Conservation (phyloP, 2,113 vertebrate species). For the Epinephelus cyanopodus region DNA sequence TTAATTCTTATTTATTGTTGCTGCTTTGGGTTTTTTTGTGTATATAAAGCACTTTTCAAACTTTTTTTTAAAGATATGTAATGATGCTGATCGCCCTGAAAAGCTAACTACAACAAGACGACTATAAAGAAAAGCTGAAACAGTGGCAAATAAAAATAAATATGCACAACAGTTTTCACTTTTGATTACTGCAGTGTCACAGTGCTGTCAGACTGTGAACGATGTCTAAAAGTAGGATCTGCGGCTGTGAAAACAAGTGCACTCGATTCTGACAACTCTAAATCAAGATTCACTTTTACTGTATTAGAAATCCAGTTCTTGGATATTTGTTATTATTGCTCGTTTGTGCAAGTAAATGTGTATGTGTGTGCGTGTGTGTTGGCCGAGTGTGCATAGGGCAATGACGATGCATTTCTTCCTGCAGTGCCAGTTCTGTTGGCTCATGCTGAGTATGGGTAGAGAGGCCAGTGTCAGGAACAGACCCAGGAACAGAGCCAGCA, state of each 20-base stretch:
- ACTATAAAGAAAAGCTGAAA: not conserved
- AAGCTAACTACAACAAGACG: not conserved
- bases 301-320: not conserved
- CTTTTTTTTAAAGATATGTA: no score
- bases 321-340: not conserved
- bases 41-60: no score
- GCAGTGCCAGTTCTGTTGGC: slow-evolving; percentile 24
- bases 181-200: not conserved
- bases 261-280: not conserved
- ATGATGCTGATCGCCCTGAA: not conserved
- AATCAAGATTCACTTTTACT: not conserved
- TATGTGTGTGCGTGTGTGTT: slow-evolving; percentile 3
- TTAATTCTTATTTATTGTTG: no score
- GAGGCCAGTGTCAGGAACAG: slow-evolving; percentile 40
- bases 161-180: not conserved
- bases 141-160: no score
- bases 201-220: not conserved
- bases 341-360: not conserved
- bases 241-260: not conserved
- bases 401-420: slow-evolving; percentile 24
- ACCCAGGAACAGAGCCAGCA: not conserved
- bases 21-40: no score
- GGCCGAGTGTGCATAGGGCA: not conserved
- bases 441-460: slow-evolving; percentile 15
- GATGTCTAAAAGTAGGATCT: not conserved